Evolutionary conservation across 2,888 invertebrate genomes (phyloP), one percentile per base, ranked within the genome.

Genomic region (Gymnoscelis rufifasciata): DNA sequence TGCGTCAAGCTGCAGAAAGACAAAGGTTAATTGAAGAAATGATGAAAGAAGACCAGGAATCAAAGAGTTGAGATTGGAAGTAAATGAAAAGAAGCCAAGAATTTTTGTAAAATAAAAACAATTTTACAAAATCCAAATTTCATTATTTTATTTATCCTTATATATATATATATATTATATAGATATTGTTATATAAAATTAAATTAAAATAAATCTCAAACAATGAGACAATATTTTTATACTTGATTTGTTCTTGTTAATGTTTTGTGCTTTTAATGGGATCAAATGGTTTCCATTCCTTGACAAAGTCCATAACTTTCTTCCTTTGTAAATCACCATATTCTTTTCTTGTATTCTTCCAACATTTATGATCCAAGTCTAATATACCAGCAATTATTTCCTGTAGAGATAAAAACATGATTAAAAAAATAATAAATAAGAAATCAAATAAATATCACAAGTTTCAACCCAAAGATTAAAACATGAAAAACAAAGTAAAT

Each of bases 361-460:
- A 99, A 50, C 92, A 76, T 43, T 89, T 90, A 49, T 95, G 93
- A 68, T 97, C 94, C 48, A 97, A 84, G 72, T 98, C 96, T 58
- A 99, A 77, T 91, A 99, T 96, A 1, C 98, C 98, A 12, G 96
- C 98, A 68, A 99, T 93, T 10, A 98, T 93, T 92, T 98, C 97
- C 92, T 93, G 66, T n/a, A n/a, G n/a, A n/a, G n/a, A n/a, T n/a
- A n/a, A 79, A 78, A 54, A 38, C 38, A 56, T n/a, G n/a, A n/a
- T 19, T 19, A 3, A 19, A 19, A 19, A 19, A 19, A 19, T 19
- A 19, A 19, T 19, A 3, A n/a, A n/a, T n/a, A n/a, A n/a, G n/a
- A n/a, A n/a, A n/a, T n/a, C n/a, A n/a, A n/a, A n/a, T n/a, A n/a
- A n/a, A n/a, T n/a, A 47, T 41, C 7, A 26, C 3, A 13, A 13